phyloP scores from a whole-genome alignment of 2,113 vertebrate species.

The Microcebus lehilahytsara region DNA sequence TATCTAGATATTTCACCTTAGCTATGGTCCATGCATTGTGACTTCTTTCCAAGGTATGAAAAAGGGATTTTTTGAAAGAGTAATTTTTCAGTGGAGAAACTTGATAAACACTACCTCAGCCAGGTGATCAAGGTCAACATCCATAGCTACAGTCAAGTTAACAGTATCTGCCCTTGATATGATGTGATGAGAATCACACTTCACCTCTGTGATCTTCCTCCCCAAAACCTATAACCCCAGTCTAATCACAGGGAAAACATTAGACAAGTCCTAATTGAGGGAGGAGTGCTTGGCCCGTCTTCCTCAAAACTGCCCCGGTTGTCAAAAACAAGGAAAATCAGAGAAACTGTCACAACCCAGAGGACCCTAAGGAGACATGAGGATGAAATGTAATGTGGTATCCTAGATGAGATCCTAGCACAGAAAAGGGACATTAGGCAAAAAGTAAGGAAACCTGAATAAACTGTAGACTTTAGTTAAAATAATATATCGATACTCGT shows the following conservation, averaged over 20 bases:
- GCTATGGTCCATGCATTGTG: not conserved
- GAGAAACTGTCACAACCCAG: not conserved
- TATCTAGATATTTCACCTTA: not conserved
- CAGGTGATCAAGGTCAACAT: not conserved
- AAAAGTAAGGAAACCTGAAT: not conserved
- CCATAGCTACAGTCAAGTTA: not conserved
- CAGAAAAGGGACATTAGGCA: not conserved
- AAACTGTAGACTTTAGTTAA: not conserved
- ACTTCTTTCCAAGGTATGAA: not conserved
- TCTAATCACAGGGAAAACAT: not conserved
- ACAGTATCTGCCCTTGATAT: not conserved
- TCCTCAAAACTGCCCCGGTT: not conserved
- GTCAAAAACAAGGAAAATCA: not conserved
- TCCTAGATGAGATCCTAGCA: not conserved
- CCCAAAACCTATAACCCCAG: not conserved
- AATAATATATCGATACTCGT: not conserved
- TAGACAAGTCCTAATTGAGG: not conserved
- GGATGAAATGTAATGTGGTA: not conserved
- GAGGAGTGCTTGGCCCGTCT: not conserved
- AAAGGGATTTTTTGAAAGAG: not conserved
- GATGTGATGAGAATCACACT: not conserved
- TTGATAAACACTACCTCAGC: not conserved
- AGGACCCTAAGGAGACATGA: not conserved
- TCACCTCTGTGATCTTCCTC: not conserved
- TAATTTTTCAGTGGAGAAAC: not conserved